Conservation (phyloP, 2,113 vertebrate species). For the Lepisosteus osseus region DNA sequence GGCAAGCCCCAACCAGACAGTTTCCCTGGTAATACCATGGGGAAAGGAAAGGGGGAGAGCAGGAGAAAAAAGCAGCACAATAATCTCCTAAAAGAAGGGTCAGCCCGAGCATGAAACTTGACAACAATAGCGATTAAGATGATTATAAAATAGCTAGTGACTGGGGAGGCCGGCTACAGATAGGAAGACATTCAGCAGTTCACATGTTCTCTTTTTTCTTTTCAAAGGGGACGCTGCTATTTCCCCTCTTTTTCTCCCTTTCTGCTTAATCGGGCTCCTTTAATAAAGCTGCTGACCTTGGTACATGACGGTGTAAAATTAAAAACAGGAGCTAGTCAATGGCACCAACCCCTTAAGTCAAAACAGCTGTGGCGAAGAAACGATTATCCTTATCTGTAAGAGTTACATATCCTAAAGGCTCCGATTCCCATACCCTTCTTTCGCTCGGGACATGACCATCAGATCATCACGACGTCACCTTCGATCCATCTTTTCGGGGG, state of each 20-base stretch:
- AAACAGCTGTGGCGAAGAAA: no score
- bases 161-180: constrained; percentile 35
- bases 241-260: background rate
- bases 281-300: no score
- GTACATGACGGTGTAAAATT: no score
- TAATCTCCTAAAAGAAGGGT: constrained; percentile 70
- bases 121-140: constrained; percentile 79
- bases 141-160: constrained; percentile 60
- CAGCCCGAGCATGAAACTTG: constrained; percentile 73
- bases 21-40: constrained; percentile 63
- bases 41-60: constrained; percentile 57
- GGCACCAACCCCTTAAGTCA: no score
- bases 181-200: constrained; percentile 22
- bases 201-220: constrained; percentile 15
- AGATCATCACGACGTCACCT: no score
- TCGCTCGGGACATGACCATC: no score
- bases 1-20: constrained; percentile 55
- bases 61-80: constrained; percentile 49
- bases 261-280: background rate
- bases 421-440: no score
- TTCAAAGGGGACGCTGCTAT: background rate
- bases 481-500: no score
- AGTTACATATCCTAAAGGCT: no score
- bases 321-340: no score
- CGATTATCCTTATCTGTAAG: no score